A percentile compares a stretch with the other conserved stretches of the same genome.
phyloP scores from a whole-genome alignment of 2,888 invertebrate species.

The Luperina testacea region DNA sequence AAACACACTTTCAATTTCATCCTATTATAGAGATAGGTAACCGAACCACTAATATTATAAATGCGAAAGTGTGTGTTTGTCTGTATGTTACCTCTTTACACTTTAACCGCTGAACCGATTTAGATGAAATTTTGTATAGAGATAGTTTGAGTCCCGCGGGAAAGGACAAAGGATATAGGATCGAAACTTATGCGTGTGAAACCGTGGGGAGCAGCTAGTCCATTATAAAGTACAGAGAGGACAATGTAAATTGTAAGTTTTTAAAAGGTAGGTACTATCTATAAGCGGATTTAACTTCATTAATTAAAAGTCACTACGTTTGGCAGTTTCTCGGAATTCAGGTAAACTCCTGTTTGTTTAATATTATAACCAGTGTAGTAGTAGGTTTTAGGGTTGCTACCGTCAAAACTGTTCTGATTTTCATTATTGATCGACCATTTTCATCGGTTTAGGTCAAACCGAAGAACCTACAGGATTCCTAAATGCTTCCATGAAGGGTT shows the following conservation, averaged over 20 bases:
- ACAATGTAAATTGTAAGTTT: slow-evolving; percentile 10
- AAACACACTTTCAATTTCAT: slow-evolving; percentile 1
- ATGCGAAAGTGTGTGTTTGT: too few relatives aligned
- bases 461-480: neutral
- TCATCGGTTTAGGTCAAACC: neutral
- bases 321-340: slow-evolving; percentile 31
- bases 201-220: too few relatives aligned
- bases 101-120: too few relatives aligned
- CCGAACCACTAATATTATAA: too few relatives aligned
- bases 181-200: too few relatives aligned
- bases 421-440: neutral
- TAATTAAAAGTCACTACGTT: slow-evolving; percentile 52
- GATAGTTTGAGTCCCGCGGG: too few relatives aligned
- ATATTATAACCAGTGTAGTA: slow-evolving; percentile 27
- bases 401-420: neutral
- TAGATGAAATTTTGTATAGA: neutral
- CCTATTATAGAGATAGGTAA: neutral
- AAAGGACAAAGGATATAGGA: too few relatives aligned
- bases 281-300: slow-evolving; percentile 45
- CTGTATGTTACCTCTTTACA: too few relatives aligned
- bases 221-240: too few relatives aligned
- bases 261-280: slow-evolving; percentile 7
- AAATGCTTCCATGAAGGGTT: neutral
- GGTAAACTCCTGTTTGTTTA: slow-evolving; percentile 46
- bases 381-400: slow-evolving; percentile 26